Percentiles rank a stretch among this genome's conserved stretches.
phyloP scores from a whole-genome alignment of 2,113 vertebrate genomes.

The Eptesicus fuscus region DNA sequence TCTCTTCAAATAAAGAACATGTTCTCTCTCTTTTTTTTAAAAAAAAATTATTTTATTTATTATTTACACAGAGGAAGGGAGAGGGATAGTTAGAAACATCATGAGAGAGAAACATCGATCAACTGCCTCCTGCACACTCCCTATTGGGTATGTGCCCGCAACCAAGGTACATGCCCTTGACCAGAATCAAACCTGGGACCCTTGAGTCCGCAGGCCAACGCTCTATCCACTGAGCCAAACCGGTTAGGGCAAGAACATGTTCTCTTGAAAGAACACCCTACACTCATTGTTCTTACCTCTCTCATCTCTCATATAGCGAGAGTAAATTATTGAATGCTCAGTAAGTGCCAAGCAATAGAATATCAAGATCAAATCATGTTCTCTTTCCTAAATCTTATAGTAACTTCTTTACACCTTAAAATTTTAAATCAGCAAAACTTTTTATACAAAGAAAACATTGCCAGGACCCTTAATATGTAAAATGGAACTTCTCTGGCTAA shows the following conservation, averaged over 20 bases:
- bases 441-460: not conserved
- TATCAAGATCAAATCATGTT: slow-evolving; percentile 19
- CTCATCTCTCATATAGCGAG: not conserved
- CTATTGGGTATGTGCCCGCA: no score
- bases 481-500: not conserved
- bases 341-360: not conserved
- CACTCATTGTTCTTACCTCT: not conserved
- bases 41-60: no score
- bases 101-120: no score
- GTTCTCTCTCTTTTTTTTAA: not conserved
- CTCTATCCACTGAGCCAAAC: no score
- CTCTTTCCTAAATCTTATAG: not conserved
- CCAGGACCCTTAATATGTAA: not conserved
- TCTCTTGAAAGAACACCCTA: not conserved
- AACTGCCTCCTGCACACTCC: no score
- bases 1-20: not conserved
- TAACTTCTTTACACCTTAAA: not conserved
- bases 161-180: no score
- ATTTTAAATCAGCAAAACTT: slow-evolving; percentile 1
- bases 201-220: no score
- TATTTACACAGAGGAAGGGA: no score
- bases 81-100: no score
- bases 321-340: not conserved
- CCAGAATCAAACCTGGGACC: no score
- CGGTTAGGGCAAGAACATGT: not conserved